These are phyloP conservation scores for Polypterus bichir DNA, from an alignment of 2,113 vertebrate genomes.

Conservation along the genomic window DNA sequence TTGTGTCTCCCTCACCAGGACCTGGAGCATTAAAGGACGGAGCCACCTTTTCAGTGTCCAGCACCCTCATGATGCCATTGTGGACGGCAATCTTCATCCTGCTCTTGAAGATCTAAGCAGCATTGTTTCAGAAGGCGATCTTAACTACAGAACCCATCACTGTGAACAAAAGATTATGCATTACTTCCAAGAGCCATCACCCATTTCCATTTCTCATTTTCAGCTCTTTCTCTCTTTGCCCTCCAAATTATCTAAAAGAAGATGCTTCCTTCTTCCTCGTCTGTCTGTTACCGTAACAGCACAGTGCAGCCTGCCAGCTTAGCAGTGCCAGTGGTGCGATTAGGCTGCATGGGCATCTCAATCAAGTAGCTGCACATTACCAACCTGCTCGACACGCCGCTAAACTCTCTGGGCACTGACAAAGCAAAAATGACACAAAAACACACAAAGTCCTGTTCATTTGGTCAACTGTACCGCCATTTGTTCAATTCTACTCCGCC, in stretches of 20 bases:
- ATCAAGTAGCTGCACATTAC: too few species aligned
- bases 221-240: neutral
- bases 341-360: too few species aligned
- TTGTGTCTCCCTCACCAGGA: conserved; percentile 28
- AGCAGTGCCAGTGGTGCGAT: too few species aligned
- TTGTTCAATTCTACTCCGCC: too few species aligned
- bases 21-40: conserved; percentile 49
- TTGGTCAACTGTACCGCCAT: too few species aligned
- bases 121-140: conserved; percentile 33
- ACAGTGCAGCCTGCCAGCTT: neutral
- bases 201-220: conserved; percentile 29
- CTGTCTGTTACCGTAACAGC: neutral
- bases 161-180: conserved; percentile 50
- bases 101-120: conserved; percentile 47
- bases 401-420: too few species aligned
- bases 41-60: conserved; percentile 28
- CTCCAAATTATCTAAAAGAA: neutral
- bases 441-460: too few species aligned
- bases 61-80: conserved; percentile 28
- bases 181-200: conserved; percentile 61
- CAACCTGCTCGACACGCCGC: too few species aligned
- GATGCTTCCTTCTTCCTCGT: neutral
- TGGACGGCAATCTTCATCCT: conserved; percentile 28
- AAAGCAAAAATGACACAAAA: too few species aligned
- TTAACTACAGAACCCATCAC: conserved; percentile 66